Base-by-base conservation (phyloP, 2,797 vertebrate species). In the Poeciliopsis paucimaculata region DNA sequence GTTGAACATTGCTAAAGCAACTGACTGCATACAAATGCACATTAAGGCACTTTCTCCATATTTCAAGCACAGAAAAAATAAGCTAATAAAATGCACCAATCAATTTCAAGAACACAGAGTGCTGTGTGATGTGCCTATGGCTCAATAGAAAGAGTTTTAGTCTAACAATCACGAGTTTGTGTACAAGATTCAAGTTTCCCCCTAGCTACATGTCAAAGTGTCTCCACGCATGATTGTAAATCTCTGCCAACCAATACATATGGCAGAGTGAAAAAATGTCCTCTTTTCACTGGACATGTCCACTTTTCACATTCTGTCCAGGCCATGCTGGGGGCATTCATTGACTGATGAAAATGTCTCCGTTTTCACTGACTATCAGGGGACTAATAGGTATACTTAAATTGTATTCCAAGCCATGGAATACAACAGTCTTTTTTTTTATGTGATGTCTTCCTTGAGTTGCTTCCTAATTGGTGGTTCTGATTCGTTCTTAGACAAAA, bases 21-120 rank as follows among this genome's bases (percentile, higher is more conserved):
- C 57, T 31, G n/a, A 76, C 74, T 76, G 39, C 55, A 45, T 43
- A 46, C 28, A 62, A 43, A 43, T 31, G 53, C 45, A 47, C 71
- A 49, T 43, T 28, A 62, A 76, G 26, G n/a, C 41, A 76, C 55
- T n/a, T 43, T 62, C n/a, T 57, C 28, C 41, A 45, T 45, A 45
- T 71, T 71, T 71, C 10, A 45, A 28, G 68, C 41, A 28, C 11
- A 71, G 26, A 71, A 43, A 68, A 70, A 45, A 68, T 68, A 23
- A 39, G 39, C 20, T 15, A 6, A 43, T 70, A 43, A n/a, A 71
- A 71, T 16, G 68, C 41, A n/a, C 12, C 43, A 71, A 12, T 43
- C 41, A 71, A 45, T 31, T 71, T n/a, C 26, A 43, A 68, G 20
- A 45, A 71, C 23, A 43, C 39, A n/a, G 23, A 71, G 12, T 43